These are phyloP conservation scores for Phaethon lepturus DNA, from an alignment of 2,113 vertebrate species.

Conservation along the genomic window DNA sequence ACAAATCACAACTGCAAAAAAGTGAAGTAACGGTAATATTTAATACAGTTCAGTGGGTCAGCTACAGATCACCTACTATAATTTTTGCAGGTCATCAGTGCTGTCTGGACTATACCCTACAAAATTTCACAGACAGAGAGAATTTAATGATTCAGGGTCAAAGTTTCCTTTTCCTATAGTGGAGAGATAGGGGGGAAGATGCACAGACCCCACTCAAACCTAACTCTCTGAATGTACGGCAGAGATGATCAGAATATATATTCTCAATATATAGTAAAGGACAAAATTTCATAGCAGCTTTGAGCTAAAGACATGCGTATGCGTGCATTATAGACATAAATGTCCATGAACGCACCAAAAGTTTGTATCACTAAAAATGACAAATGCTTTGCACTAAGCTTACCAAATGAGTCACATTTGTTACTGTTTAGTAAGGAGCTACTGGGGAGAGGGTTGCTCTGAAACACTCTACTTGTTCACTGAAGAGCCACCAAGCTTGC, in stretches of 20 bases:
- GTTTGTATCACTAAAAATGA: neutral
- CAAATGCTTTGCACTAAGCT: neutral
- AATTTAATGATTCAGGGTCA: neutral
- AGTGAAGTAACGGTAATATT: neutral
- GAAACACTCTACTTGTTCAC: neutral
- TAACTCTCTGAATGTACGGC: neutral
- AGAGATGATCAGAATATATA: neutral
- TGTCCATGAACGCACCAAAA: neutral
- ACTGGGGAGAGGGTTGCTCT: neutral
- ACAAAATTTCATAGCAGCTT: neutral
- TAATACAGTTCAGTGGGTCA: neutral
- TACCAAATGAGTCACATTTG: neutral
- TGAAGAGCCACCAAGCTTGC: neutral
- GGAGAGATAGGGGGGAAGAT: neutral
- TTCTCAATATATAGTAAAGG: neutral
- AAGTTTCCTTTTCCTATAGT: neutral
- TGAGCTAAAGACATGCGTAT: accelerated
- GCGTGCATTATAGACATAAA: neutral
- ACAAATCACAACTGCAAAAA: neutral
- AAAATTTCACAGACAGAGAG: neutral
- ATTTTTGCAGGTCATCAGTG: neutral
- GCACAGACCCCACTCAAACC: neutral
- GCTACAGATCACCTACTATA: neutral
- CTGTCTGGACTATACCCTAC: neutral
- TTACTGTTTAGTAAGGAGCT: neutral